Conservation (phyloP, 2,888 invertebrate genomes). For the Erebia ligea region DNA sequence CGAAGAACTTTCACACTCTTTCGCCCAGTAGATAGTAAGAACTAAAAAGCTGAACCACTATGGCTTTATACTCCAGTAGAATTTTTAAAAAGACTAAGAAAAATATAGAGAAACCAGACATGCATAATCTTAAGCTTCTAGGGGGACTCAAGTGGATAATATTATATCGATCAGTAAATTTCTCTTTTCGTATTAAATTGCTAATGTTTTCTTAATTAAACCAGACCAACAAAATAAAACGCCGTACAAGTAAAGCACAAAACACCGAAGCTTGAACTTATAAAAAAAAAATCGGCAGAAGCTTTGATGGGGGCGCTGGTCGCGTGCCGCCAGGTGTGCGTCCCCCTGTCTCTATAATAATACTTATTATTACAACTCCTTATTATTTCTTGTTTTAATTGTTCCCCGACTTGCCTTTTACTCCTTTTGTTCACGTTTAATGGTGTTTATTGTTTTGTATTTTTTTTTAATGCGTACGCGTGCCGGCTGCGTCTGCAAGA, state of each 20-base stretch:
- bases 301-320: slow-evolving; percentile 52
- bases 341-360: slow-evolving; percentile 72
- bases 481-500: slow-evolving; percentile 73
- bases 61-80: too few relatives aligned
- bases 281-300: slow-evolving; percentile 48
- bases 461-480: slow-evolving; percentile 71
- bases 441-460: slow-evolving; percentile 79
- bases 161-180: too few relatives aligned
- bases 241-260: slow-evolving; percentile 23
- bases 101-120: too few relatives aligned
- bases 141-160: too few relatives aligned
- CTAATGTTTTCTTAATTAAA: not conserved
- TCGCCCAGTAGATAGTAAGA: too few relatives aligned
- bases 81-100: too few relatives aligned
- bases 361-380: slow-evolving; percentile 82
- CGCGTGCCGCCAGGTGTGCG: slow-evolving; percentile 71
- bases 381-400: slow-evolving; percentile 83
- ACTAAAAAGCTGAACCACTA: too few relatives aligned
- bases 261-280: slow-evolving; percentile 22
- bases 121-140: too few relatives aligned
- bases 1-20: too few relatives aligned
- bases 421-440: slow-evolving; percentile 80
- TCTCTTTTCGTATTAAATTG: not conserved
- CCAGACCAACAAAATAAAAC: not conserved
- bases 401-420: slow-evolving; percentile 80